Evolutionary conservation across 1,140 invertebrate genomes (phyloP).

Genomic region (Zophobas atratus): DNA sequence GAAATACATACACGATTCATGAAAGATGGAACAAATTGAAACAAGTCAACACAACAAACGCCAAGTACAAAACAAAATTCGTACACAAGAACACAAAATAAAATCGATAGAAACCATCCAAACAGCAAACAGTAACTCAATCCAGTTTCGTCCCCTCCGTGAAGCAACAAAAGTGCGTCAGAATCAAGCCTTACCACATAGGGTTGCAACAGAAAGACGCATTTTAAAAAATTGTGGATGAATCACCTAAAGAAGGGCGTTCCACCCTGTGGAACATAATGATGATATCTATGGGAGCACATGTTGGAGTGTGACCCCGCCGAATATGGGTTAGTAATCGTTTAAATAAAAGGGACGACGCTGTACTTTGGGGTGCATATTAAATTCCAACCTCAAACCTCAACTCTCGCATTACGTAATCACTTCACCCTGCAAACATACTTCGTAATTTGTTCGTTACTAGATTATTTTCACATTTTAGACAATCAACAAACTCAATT

Average conservation of each 20-base stretch:
- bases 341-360: slow-evolving; percentile 37
- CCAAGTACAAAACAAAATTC: too few relatives aligned
- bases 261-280: slow-evolving; percentile 40
- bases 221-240: slow-evolving; percentile 37
- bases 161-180: slow-evolving; percentile 26
- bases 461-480: slow-evolving; percentile 12
- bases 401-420: slow-evolving; percentile 34
- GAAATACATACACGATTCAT: not conserved
- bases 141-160: slow-evolving; percentile 12
- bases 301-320: slow-evolving; percentile 11
- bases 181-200: slow-evolving; percentile 20
- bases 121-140: slow-evolving; percentile 17
- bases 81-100: too few relatives aligned
- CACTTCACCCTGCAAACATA: slow-evolving; percentile 3
- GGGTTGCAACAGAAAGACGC: slow-evolving; percentile 30
- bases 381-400: slow-evolving; percentile 38
- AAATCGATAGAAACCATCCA: slow-evolving; percentile 21
- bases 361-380: slow-evolving; percentile 34
- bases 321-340: slow-evolving; percentile 46
- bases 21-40: not conserved
- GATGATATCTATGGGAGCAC: slow-evolving; percentile 34
- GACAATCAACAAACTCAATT: not conserved
- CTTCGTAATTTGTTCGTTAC: slow-evolving; percentile 16
- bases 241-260: slow-evolving; percentile 29
- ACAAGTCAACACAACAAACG: too few relatives aligned